Evolutionary conservation across 2,113 vertebrate genomes (phyloP), one percentile per base, ranked within the genome.

Genomic region (Syngnathus typhle): DNA sequence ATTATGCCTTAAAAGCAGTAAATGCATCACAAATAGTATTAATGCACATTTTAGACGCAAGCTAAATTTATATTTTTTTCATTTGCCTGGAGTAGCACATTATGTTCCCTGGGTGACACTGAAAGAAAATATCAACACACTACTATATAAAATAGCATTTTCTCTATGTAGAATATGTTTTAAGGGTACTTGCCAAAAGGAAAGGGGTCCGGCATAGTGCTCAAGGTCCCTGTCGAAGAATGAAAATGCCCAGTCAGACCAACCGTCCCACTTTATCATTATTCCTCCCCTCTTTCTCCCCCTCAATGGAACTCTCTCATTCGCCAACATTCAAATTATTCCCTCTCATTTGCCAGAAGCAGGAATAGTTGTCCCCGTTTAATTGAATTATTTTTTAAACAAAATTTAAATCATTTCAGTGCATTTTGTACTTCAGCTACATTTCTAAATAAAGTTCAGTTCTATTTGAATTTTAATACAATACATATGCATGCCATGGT

Each of bases 271-370:
- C 69, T 64, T 70, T 39, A 49, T n/a, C n/a, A 52, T 52, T 61
- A 60, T 43, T 51, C 43, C 43, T 19, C 27, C 2, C 27, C 64
- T 63, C 62, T 12, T 21, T 64, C 71, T 36, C 64, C 54, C 44
- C 47, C 80, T 85, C 84, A 72, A 85, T 89, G 81, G 76, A 74
- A 71, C 68, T 58, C 72, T 80, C 71, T 58, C 69, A 63, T 74
- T 80, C 71, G 55, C 69, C 56, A 67, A 37, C 10, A 44, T 12
- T 19, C 12, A 58, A 21, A 69, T 38, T 46, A 12, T 18, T 60
- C 10, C 1, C 66, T 71, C 70, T 55, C 60, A 43, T 59, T 21
- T 1, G 18, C 60, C 60, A 66, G 9, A 59, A 8, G 23, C 21
- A 19, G 43, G 51, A 65, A 68, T 10, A 16, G 44, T 15, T 39